Evolutionary conservation across 2,797 vertebrate species (phyloP).

Genomic region (Rhynchonycteris naso): DNA sequence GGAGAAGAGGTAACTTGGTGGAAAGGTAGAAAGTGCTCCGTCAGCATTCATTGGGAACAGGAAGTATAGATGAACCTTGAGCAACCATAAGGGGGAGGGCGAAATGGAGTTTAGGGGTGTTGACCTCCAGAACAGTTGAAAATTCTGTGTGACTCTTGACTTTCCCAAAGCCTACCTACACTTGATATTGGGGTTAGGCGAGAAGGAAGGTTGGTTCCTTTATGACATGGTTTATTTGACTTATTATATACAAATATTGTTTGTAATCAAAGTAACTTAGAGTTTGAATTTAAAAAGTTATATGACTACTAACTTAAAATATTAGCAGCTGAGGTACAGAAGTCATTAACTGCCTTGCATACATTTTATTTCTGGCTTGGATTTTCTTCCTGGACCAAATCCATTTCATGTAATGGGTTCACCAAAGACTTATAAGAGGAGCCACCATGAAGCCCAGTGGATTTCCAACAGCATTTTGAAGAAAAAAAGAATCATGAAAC

Average conservation of each 20-base stretch:
- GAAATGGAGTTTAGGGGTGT: background rate
- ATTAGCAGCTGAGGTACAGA: conserved; percentile 84
- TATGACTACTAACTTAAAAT: conserved; percentile 80
- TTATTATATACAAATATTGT: too few species aligned
- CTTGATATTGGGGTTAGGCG: background rate
- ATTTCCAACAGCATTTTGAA: background rate
- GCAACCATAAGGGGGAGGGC: too few species aligned
- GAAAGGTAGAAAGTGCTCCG: background rate
- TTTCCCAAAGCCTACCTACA: background rate
- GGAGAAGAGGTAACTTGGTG: background rate
- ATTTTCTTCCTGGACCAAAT: conserved; percentile 30
- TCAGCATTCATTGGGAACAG: background rate
- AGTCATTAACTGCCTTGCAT: conserved; percentile 78
- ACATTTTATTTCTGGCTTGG: too few species aligned
- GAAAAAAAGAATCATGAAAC: background rate
- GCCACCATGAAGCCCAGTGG: background rate
- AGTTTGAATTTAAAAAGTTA: too few species aligned
- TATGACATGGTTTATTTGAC: too few species aligned
- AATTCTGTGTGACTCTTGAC: background rate
- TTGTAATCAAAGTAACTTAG: too few species aligned
- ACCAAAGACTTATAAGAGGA: background rate
- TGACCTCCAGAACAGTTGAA: background rate
- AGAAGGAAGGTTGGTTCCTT: background rate
- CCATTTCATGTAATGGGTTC: conserved; percentile 63
- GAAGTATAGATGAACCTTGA: background rate